Evolutionary conservation across 1,140 invertebrate species (phyloP), one percentile per base, ranked within the genome.

Genomic region (Venturia canescens): DNA sequence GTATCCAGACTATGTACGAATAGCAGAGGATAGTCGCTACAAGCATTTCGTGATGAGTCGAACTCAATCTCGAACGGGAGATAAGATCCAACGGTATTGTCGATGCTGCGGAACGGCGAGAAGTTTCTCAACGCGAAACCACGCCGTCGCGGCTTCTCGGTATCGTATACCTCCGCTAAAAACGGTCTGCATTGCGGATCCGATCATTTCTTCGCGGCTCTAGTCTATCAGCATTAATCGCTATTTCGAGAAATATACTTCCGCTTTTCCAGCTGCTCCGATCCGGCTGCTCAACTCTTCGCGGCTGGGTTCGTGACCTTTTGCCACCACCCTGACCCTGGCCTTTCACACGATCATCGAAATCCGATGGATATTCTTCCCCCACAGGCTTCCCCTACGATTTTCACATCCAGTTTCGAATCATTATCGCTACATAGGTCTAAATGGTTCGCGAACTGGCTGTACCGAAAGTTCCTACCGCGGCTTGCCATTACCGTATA

Each of bases 21-120:
- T 60, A 50, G 38, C 26, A 34, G 71, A 75, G 23, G 80, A 87
- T 86, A 87, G 83, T 88, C 83, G 83, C 80, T 84, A 84, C 82
- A 84, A 86, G 83, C 86, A 86, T 86, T 86, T 87, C 83, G 83
- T 85, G 86, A 89, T 85, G 86, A 89, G 87, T 90, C 89, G 86
- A 89, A 89, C 86, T 88, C 86, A 86, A 89, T 89, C 88, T 87
- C 84, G 82, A 79, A 82, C 72, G 84, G 83, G 83, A 85, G 80
- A 79, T 79, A 83, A 23, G 23, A 69, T 69, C 13, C 27, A 31
- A 27, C 66, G 66, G 50, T 57, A n/a, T 29, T 71, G 66, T 63
- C 34, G 69, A 38, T 71, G 21, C 9, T 79, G 27, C 29, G 26
- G 66, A 71, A 71, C 34, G 69, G 34, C 34, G 13, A 53, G 67